A percentile compares a stretch with the other conserved stretches of the same genome.
These are phyloP conservation scores for Enoplolaimus lenunculus DNA, from an alignment of 2,888 invertebrate species.

Conservation along the genomic window DNA sequence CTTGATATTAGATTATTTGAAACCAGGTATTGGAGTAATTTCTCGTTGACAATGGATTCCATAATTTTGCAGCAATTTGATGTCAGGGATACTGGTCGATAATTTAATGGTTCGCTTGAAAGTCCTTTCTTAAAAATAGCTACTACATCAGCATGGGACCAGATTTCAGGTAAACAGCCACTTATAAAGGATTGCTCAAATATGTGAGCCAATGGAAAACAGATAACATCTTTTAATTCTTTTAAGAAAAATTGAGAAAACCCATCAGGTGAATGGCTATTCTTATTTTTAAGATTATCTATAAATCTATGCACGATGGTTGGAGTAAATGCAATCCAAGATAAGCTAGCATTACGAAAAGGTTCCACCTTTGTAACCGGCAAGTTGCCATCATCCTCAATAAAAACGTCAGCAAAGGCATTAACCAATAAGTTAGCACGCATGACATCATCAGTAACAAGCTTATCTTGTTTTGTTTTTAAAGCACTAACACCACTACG, in stretches of 20 bases:
- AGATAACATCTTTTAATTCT: background rate
- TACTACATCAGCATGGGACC: background rate
- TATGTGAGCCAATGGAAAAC: background rate
- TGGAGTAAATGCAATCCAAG: background rate
- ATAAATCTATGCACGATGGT: background rate
- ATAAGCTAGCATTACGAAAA: background rate
- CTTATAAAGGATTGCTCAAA: slow-evolving; percentile 5
- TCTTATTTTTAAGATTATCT: background rate
- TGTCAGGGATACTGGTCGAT: background rate
- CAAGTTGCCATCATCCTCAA: background rate
- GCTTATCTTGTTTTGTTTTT: background rate
- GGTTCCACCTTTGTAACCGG: background rate
- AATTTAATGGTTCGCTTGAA: background rate
- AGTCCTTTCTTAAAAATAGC: slow-evolving; percentile 11
- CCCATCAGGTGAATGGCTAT: background rate
- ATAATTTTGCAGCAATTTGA: slow-evolving; percentile 15
- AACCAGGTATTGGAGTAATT: background rate
- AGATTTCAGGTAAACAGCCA: background rate
- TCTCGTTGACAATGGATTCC: background rate
- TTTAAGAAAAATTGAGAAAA: background rate
- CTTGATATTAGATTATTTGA: background rate
- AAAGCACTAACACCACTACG: background rate
- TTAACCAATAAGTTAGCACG: background rate
- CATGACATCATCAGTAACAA: background rate
- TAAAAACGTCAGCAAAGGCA: background rate